Conservation (phyloP, 2,888 invertebrate species). For the Acrocera orbiculus region DNA sequence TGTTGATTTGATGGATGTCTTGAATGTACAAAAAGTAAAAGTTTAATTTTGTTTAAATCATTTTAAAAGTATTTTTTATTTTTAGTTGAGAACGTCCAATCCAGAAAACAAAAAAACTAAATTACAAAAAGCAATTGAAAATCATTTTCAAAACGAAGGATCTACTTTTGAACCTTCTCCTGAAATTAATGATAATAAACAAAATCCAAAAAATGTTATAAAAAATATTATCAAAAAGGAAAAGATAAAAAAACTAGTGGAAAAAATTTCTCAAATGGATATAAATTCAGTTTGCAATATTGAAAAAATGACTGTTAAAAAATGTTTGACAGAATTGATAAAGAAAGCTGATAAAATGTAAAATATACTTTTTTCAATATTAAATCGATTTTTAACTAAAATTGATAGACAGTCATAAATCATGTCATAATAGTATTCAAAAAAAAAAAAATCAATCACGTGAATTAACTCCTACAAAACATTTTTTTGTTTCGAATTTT, state of each 20-base stretch:
- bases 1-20: too few relatives aligned
- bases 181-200: conserved; percentile 1
- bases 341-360: conserved; percentile 29
- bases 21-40: too few relatives aligned
- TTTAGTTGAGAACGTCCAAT: too few relatives aligned
- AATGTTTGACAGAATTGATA: conserved; percentile 33
- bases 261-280: conserved; percentile 32
- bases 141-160: conserved; percentile 24
- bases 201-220: conserved; percentile 11
- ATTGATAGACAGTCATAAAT: too few relatives aligned
- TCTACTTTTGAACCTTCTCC: conserved; percentile 20
- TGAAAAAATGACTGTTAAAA: conserved; percentile 33
- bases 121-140: conserved; percentile 23
- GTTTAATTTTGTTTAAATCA: too few relatives aligned
- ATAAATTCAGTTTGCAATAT: conserved; percentile 32
- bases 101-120: conserved; percentile 24
- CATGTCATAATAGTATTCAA: too few relatives aligned
- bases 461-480: too few relatives aligned
- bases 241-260: conserved; percentile 31
- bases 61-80: too few relatives aligned
- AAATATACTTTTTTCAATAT: conserved; percentile 5
- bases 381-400: too few relatives aligned
- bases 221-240: conserved; percentile 29
- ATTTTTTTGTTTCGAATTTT: too few relatives aligned
- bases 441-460: too few relatives aligned